Base-by-base conservation (phyloP, 1,140 invertebrate genomes). In the Nylanderia fulva region DNA sequence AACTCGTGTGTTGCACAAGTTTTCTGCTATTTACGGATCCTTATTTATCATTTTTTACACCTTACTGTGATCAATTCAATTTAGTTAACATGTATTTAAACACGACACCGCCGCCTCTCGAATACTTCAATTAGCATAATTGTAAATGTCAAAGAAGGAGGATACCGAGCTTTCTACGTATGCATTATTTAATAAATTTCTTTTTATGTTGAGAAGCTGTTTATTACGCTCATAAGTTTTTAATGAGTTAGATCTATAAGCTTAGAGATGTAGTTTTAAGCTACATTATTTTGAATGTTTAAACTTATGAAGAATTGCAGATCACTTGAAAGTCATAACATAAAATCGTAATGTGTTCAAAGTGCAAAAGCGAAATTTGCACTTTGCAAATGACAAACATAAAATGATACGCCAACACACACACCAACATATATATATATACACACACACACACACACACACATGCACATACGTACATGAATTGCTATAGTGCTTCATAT, bases 41-140 rank as follows among this genome's bases (percentile, higher is more conserved):
- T 71, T 75, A 58, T 76, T 87, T 54, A 84, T 42, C 54, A 39
- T 84, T 86, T 64, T 74, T 56, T 45, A 61, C 56, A 27, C 33
- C 58, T 84, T 87, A 71, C 86, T 87, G 86, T 88, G 86, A 87
- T 88, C 54, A 60, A 80, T 8, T 42, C 18, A 52, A 66, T 54
- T 71, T 82, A 82, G 52, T 27, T 24, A 71, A 72, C 52, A 72
- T 82, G 24, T 82, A 82, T 82, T 82, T 71, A 82, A 80, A 71
- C 21, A 48, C 13, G 24, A 68, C 33, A 48, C 15, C 45, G 18
- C 18, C 29, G 29, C 36, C 36, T 39, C 48, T 42, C 15, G 15
- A 33, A 72, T 45, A 58, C 45, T 72, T 24, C 36, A 82, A 72
- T 33, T 82, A 82, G 52, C 4, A 13, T 58, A 60, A 80, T 71